Conservation (phyloP, 92 coral and sea anemone genomes). For the Porites lobata region DNA sequence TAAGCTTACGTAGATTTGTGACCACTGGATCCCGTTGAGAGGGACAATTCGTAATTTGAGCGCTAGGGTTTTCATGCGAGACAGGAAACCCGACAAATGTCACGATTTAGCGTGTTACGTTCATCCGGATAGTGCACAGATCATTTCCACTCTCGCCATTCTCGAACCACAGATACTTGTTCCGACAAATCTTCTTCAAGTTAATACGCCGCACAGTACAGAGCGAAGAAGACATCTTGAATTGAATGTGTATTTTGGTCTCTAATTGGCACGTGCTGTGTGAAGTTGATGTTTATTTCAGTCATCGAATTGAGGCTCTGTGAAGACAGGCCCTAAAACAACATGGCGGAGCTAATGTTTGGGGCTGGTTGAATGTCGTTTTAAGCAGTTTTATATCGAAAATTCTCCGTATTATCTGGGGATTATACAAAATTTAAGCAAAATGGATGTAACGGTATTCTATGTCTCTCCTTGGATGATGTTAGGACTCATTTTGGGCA, state of each 20-base stretch:
- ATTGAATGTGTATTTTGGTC: conserved; percentile 10
- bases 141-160: conserved; percentile 9
- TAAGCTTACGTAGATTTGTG: conserved; percentile 2
- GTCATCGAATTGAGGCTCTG: conserved; percentile 45
- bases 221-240: background rate
- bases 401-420: background rate
- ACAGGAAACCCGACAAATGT: conserved; percentile 1
- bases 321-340: background rate
- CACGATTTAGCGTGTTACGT: background rate
- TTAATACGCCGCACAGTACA: conserved; percentile 1
- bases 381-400: conserved; percentile 12
- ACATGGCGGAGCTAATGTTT: conserved; percentile 36
- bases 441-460: conserved; percentile 34
- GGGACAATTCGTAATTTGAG: background rate
- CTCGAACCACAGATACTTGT: background rate
- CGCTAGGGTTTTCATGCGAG: conserved; percentile 1
- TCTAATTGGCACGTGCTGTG: conserved; percentile 36
- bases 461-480: conserved; percentile 64
- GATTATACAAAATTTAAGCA: background rate
- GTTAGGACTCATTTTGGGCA: conserved; percentile 59
- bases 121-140: conserved; percentile 1
- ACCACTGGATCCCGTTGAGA: background rate
- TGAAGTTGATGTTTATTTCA: conserved; percentile 23
- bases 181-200: background rate
- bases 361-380: conserved; percentile 28